phyloP scores from a whole-genome alignment of 2,113 vertebrate species.

The Oryzias melastigma region DNA sequence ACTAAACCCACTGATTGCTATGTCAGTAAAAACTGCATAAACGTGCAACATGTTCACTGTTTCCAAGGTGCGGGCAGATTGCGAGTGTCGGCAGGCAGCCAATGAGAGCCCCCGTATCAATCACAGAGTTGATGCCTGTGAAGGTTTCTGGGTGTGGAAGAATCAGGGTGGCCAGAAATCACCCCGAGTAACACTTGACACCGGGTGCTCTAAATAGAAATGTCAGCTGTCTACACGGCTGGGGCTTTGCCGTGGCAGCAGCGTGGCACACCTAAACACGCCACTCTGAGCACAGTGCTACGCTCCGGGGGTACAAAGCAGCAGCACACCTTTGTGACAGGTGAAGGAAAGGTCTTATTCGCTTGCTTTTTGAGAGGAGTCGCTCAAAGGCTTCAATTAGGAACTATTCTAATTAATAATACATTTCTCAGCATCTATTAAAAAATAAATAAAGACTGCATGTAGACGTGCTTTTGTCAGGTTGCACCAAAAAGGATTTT shows the following conservation, averaged over 20 bases:
- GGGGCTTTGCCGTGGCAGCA: constrained; percentile 51
- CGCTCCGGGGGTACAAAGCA: constrained; percentile 39
- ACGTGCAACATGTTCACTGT: constrained; percentile 59
- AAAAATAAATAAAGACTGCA: no score
- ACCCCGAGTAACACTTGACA: constrained; percentile 82
- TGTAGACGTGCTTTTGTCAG: no score
- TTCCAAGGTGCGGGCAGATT: constrained; percentile 79
- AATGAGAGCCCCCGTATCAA: constrained; percentile 78
- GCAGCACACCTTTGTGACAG: constrained; percentile 39
- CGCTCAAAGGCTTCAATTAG: constrained; percentile 18
- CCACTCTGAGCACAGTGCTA: constrained; percentile 32
- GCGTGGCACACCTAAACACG: constrained; percentile 49
- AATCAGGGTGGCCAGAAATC: constrained; percentile 81
- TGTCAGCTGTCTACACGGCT: constrained; percentile 66
- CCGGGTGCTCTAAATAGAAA: constrained; percentile 78
- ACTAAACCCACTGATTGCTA: constrained; percentile 33
- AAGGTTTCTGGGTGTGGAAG: constrained; percentile 73
- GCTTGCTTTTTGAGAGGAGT: constrained; percentile 13
- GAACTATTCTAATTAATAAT: constrained; percentile 15
- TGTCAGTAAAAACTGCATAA: constrained; percentile 56
- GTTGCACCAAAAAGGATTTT: no score
- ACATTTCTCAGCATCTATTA: no score
- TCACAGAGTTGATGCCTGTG: constrained; percentile 72
- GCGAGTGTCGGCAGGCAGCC: constrained; percentile 77
- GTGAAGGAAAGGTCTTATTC: constrained; percentile 33